Evolutionary conservation across 2,797 vertebrate species (phyloP), one percentile per base, ranked within the genome.

Genomic region (Clarias platycephalus): DNA sequence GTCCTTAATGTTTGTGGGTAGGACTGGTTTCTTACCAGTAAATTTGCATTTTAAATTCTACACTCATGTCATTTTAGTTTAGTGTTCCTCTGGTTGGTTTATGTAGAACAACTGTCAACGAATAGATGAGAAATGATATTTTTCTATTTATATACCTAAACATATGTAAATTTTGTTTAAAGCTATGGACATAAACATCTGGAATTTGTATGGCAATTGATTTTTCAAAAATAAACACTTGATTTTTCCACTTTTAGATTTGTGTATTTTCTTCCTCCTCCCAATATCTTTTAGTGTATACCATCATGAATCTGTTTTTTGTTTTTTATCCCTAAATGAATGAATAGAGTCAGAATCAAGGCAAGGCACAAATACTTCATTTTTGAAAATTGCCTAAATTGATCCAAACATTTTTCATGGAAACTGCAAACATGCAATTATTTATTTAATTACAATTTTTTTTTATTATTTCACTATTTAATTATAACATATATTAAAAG

Each of bases 341-440:
- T 49, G 15, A 55, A 85, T 26, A 58, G 13, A 40, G 34, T 77
- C 80, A 83, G 60, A 62, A 72, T 86, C 75, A 87, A 84, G 87
- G 87, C 88, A 89, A 89, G 88, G 88, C 86, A 88, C 86, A 80
- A 82, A 57, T 9, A 58, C 34, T 57, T 68, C 0, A 5, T 20
- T 81, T 81, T 68, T 3, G 1, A 4, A 31, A 49, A 22, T 3
- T 8, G 24, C 8, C 20, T n/a, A 31, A 53, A 49, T 22, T 40
- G 18, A n/a, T 40, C 6, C 13, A 1, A 18, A 37, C 0, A 16
- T 13, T 9, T 60, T 62, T 8, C 3, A 15, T 40, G 58, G 5
- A 49, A 78, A 26, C 76, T 5, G 16, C 34, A 62, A 12, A 22
- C 15, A 66, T 80, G 26, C 16, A 9, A 12, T 12, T 28, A 7